Evolutionary conservation across 1,140 invertebrate genomes (phyloP).

Genomic region (Oryzaephilus surinamensis): DNA sequence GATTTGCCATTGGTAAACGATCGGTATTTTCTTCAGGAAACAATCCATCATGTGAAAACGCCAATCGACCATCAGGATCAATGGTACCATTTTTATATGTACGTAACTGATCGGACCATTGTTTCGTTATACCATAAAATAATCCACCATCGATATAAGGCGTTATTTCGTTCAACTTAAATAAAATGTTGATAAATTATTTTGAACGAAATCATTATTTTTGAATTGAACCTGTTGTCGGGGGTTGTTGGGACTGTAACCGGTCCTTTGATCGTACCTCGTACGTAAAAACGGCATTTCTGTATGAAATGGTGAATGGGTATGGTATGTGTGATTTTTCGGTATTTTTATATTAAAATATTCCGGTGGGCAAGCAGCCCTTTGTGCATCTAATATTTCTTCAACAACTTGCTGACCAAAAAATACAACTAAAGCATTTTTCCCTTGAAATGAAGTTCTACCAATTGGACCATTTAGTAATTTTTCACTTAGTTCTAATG

Average conservation of each 20-base stretch:
- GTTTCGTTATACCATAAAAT: slow-evolving; percentile 48
- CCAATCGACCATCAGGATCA: slow-evolving; percentile 36
- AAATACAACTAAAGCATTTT: slow-evolving; percentile 55
- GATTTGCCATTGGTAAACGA: slow-evolving; percentile 46
- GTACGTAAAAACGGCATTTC: slow-evolving; percentile 41
- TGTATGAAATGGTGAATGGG: slow-evolving; percentile 36
- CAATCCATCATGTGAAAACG: slow-evolving; percentile 32
- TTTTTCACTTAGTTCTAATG: slow-evolving; percentile 43
- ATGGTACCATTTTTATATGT: slow-evolving; percentile 40
- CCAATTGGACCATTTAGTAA: slow-evolving; percentile 42
- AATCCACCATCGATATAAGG: slow-evolving; percentile 50
- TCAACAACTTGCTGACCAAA: slow-evolving; percentile 58
- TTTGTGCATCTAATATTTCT: slow-evolving; percentile 51
- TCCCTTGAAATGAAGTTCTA: slow-evolving; percentile 42
- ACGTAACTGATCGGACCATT: slow-evolving; percentile 46
- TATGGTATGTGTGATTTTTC: slow-evolving; percentile 32
- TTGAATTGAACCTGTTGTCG: slow-evolving; percentile 39
- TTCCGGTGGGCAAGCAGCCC: slow-evolving; percentile 45
- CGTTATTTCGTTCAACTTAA: slow-evolving; percentile 54
- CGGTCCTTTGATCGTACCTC: slow-evolving; percentile 40
- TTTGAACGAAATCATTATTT: slow-evolving; percentile 3
- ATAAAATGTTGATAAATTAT: slow-evolving; percentile 11
- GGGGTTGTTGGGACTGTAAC: slow-evolving; percentile 44
- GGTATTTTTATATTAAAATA: slow-evolving; percentile 48
- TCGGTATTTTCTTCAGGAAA: slow-evolving; percentile 45